These are phyloP conservation scores for Pygocentrus nattereri DNA, from an alignment of 2,797 vertebrate genomes.

Conservation along the genomic window DNA sequence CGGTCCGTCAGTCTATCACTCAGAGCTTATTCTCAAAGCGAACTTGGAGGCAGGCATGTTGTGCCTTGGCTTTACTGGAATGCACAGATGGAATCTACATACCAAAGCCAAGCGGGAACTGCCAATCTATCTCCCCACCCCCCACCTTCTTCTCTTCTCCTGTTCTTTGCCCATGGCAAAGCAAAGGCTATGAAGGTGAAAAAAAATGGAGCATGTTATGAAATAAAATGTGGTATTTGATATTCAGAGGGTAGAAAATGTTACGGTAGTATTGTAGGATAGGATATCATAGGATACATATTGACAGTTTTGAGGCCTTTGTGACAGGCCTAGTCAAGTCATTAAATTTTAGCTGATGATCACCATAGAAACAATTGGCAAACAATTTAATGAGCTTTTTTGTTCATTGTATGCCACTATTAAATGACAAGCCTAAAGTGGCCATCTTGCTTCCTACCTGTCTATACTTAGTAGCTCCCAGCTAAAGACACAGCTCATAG, in stretches of 20 bases:
- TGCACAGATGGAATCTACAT: slow-evolving; percentile 23
- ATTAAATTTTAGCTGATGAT: too few species aligned
- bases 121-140: not conserved
- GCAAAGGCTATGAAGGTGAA: not conserved
- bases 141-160: not conserved
- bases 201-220: not conserved
- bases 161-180: not conserved
- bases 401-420: too few species aligned
- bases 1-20: not conserved
- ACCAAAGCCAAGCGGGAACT: slow-evolving; percentile 10
- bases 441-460: too few species aligned
- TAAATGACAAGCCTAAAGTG: too few species aligned
- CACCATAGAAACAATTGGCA: too few species aligned
- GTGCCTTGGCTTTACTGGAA: slow-evolving; percentile 16
- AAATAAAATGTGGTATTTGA: not conserved
- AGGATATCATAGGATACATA: too few species aligned
- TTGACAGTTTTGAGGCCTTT: not conserved
- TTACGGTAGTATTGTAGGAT: not conserved
- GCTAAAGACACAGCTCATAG: too few species aligned
- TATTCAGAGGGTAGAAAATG: not conserved
- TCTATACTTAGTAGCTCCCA: too few species aligned
- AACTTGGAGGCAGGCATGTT: slow-evolving; percentile 3
- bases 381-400: too few species aligned
- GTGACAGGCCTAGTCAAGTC: too few species aligned
- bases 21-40: not conserved